Conservation (phyloP, 2,888 invertebrate genomes). For the Microctonus brassicae region DNA sequence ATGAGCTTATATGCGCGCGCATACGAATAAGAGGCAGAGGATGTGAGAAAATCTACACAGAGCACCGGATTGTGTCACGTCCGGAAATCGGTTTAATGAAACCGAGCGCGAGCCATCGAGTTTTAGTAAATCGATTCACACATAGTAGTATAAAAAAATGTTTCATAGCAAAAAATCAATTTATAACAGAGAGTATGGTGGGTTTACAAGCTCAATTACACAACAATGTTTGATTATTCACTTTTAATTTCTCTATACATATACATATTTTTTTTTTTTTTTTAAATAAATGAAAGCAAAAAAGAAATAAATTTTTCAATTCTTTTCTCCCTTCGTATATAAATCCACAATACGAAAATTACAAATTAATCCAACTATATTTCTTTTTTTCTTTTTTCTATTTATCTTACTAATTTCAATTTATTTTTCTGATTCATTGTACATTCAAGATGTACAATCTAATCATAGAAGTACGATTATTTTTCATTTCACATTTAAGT, state of each 20-base stretch:
- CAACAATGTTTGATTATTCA: background rate
- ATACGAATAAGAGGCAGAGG: conserved; percentile 32
- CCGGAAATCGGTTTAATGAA: conserved; percentile 49
- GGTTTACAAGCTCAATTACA: conserved; percentile 36
- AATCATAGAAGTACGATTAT: background rate
- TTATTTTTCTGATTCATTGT: background rate
- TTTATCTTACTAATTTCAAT: background rate
- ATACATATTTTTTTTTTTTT: too few species aligned
- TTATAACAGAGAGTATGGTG: conserved; percentile 43
- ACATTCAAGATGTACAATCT: conserved; percentile 7
- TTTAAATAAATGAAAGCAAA: too few species aligned
- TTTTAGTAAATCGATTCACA: conserved; percentile 42
- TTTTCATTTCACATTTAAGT: background rate
- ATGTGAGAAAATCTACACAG: conserved; percentile 41
- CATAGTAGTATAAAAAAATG: conserved; percentile 19
- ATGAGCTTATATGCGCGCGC: too few species aligned
- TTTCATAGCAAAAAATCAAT: conserved; percentile 43
- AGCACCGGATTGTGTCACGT: conserved; percentile 43
- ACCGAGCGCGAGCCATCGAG: conserved; percentile 35
- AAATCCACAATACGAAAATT: too few species aligned
- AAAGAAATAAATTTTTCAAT: too few species aligned
- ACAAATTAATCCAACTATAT: background rate
- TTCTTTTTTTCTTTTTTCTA: background rate
- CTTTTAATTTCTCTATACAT: background rate
- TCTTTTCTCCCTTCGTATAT: too few species aligned